These are phyloP conservation scores for Pseudococcus longispinus DNA, from an alignment of 2,888 invertebrate genomes.

Conservation along the genomic window DNA sequence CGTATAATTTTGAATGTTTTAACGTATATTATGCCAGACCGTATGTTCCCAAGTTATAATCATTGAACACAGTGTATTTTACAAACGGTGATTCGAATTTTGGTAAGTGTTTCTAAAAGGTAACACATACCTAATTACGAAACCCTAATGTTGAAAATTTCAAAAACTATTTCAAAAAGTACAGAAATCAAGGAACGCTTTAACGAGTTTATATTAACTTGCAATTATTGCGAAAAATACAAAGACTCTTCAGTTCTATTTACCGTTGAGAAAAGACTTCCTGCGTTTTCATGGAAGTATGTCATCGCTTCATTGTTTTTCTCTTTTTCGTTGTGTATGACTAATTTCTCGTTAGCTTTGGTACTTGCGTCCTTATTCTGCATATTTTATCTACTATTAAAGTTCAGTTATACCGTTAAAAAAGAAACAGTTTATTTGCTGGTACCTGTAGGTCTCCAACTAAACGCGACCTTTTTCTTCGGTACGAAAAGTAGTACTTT, in stretches of 20 bases:
- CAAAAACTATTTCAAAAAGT: constrained; percentile 6
- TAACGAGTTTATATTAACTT: neutral
- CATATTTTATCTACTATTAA: neutral
- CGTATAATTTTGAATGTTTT: neutral
- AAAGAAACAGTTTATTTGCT: constrained; percentile 58
- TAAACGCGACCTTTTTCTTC: constrained; percentile 56
- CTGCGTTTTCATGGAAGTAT: neutral
- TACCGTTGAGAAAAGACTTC: neutral
- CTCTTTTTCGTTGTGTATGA: neutral
- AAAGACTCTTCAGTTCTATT: constrained; percentile 23
- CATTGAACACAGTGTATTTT: neutral
- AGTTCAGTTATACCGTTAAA: constrained; percentile 47
- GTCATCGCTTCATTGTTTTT: neutral
- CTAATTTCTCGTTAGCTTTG: constrained; percentile 11
- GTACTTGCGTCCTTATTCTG: neutral
- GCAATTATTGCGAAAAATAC: constrained; percentile 2
- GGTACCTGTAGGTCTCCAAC: constrained; percentile 58
- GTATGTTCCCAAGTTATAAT: neutral
- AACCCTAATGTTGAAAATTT: neutral
- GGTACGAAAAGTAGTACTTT: constrained; percentile 57
- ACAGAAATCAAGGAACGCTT: constrained; percentile 5
- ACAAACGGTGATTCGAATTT: neutral
- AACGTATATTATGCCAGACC: neutral
- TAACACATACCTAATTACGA: constrained; percentile 19
- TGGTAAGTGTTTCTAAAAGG: constrained; percentile 12